Evolutionary conservation across 2,797 vertebrate species (phyloP), one percentile per base, ranked within the genome.

Genomic region (Danio aesculapii): DNA sequence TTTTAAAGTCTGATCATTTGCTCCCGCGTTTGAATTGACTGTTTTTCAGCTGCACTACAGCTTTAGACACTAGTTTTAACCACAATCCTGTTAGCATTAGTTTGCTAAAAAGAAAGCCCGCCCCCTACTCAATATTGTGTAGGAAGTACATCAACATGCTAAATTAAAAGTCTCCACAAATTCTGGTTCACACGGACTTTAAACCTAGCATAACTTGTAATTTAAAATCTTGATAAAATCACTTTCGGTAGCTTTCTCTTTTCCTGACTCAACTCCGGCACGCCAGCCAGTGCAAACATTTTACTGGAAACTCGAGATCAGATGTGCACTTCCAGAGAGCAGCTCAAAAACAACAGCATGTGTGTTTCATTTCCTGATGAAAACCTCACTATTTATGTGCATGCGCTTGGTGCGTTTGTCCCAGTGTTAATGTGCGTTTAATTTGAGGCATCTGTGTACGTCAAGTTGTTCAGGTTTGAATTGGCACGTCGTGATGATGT

Each of bases 181-280:
- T 30, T 30, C 30, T 1, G 30, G 30, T 30, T 30, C 30, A 30
- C 30, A 30, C 30, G 30, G 30, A 1, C 30, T 30, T 30, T 30
- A 30, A 30, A 30, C 30, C 3, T 30, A 30, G 30, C 30, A 30
- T 30, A 30, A 30, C 30, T 30, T 30, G 30, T 30, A 30, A 30
- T 30, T 30, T 30, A 30, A 30, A 1, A 30, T 30, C 30, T 30
- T 30, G 19, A 68, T 49, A 58, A 62, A 68, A 75, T 72, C 8
- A 8, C 52, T 43, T 21, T 58, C 59, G 78, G 61, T 76, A 69
- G 72, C 59, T 82, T 58, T 12, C 70, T 58, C 50, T 81, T 83
- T 55, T 81, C 80, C 83, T 81, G 82, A 85, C 74, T 85, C 82
- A 83, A 81, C 69, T 72, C 66, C 81, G 77, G 67, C 66, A 68